Conservation (phyloP, 2,888 invertebrate species). For the Lithophane socia region DNA sequence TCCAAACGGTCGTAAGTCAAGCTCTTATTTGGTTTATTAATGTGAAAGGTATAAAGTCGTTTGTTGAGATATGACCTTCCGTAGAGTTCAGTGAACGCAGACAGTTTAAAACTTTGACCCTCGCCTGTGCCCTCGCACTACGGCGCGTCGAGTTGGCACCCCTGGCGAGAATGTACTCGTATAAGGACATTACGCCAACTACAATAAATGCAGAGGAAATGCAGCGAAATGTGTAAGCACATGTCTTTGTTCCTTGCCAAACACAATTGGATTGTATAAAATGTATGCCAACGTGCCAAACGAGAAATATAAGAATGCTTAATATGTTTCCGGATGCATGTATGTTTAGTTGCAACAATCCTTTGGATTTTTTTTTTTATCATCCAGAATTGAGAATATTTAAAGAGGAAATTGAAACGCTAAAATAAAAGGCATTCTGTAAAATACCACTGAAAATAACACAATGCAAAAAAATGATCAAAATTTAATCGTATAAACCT, state of each 20-base stretch:
- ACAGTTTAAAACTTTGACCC: slow-evolving; percentile 73
- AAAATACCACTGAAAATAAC: background rate
- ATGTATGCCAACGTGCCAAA: slow-evolving; percentile 16
- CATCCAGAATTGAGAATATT: background rate
- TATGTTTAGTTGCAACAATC: background rate
- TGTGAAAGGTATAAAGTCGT: slow-evolving; percentile 69
- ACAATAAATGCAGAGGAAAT: slow-evolving; percentile 41
- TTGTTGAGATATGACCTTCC: slow-evolving; percentile 70
- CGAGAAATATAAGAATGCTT: slow-evolving; percentile 1
- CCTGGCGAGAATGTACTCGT: slow-evolving; percentile 42
- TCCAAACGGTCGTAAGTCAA: slow-evolving; percentile 44
- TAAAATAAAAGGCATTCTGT: background rate
- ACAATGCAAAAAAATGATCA: background rate
- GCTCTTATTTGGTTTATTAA: slow-evolving; percentile 60
- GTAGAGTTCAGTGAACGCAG: slow-evolving; percentile 73
- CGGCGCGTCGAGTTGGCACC: slow-evolving; percentile 65
- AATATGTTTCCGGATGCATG: background rate
- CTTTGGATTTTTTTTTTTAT: background rate
- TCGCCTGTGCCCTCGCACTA: slow-evolving; percentile 30
- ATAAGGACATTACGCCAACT: slow-evolving; percentile 51
- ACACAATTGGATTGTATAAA: slow-evolving; percentile 12
- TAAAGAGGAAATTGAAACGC: background rate
- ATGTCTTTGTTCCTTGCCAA: slow-evolving; percentile 51
- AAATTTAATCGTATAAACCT: background rate
- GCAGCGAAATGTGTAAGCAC: slow-evolving; percentile 29